Base-by-base conservation (phyloP, 2,888 invertebrate genomes). In the Drosophila mulleri region DNA sequence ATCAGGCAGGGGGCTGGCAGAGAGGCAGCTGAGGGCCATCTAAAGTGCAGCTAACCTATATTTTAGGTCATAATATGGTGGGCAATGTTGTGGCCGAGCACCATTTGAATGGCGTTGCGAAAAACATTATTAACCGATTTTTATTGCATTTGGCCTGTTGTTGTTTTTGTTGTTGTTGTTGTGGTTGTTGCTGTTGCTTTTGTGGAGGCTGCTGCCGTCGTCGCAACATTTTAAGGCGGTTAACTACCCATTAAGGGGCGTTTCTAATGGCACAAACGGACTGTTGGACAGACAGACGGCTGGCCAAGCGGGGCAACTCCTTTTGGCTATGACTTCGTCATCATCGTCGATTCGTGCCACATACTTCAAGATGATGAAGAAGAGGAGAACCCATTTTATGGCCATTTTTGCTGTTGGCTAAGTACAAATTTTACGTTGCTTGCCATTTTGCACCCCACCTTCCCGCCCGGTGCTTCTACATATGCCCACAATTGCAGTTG, bases 71-170 rank as follows among this genome's bases (percentile, higher is more conserved):
- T 72, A 83, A 80, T 68, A 68, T 63, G 69, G 64, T 67, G 71
- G 72, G 41, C 57, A 74, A 67, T 47, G 69, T 56, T 72, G 71
- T 70, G 57, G 72, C 47, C 67, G 77, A 48, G 45, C 65, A 77
- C 72, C 87, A 67, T 78, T 86, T 75, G 79, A 88, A 87, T 85
- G 86, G 90, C 87, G 87, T 90, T 87, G 87, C 78, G 90, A 90
- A 90, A 87, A 89, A 88, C 86, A 87, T 89, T 87, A 87, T 89
- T 88, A 87, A 86, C 89, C 89, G 82, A 90, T 88, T 89, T 90
- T 88, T 86, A 86, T 87, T 83, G 79, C 81, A 73, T 83, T 89
- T 77, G 70, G 56, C 65, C 0, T 74, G 69, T 52, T 66, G 78
- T 58, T 65, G 59, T 52, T 53, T 52, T 45, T 59, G 50, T 23